Evolutionary conservation across 2,113 vertebrate genomes (phyloP).

Genomic region (Emydocephalus ijimae): DNA sequence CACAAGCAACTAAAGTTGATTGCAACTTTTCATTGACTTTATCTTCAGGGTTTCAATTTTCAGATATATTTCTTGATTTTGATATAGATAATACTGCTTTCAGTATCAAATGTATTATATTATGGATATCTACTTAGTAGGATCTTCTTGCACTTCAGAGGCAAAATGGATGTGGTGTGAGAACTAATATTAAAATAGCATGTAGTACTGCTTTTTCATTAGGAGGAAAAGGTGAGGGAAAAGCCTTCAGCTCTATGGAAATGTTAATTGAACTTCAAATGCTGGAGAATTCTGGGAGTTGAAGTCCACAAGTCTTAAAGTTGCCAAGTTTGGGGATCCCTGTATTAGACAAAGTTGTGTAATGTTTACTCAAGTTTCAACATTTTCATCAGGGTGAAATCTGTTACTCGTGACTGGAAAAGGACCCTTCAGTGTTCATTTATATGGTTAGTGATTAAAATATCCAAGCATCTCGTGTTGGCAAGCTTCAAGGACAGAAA

Average conservation of each 20-base stretch:
- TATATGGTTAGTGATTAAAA: constrained; percentile 9
- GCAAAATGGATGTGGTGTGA: background rate
- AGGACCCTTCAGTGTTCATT: background rate
- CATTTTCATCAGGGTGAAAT: constrained; percentile 13
- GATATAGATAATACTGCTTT: background rate
- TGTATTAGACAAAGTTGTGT: background rate
- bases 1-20: background rate
- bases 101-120: background rate
- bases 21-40: background rate
- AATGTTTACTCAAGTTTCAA: background rate
- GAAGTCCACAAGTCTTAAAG: too few relatives aligned
- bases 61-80: background rate
- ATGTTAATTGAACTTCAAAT: background rate
- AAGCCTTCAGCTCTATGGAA: background rate
- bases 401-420: background rate
- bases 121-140: background rate
- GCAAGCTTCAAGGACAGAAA: background rate
- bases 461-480: background rate
- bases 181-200: background rate
- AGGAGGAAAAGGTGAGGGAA: background rate
- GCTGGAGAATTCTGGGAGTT: too few relatives aligned
- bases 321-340: too few relatives aligned
- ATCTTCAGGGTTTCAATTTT: background rate
- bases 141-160: background rate
- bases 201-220: background rate